Conservation (phyloP, 2,797 vertebrate species). For the Rhynchotus rufescens region DNA sequence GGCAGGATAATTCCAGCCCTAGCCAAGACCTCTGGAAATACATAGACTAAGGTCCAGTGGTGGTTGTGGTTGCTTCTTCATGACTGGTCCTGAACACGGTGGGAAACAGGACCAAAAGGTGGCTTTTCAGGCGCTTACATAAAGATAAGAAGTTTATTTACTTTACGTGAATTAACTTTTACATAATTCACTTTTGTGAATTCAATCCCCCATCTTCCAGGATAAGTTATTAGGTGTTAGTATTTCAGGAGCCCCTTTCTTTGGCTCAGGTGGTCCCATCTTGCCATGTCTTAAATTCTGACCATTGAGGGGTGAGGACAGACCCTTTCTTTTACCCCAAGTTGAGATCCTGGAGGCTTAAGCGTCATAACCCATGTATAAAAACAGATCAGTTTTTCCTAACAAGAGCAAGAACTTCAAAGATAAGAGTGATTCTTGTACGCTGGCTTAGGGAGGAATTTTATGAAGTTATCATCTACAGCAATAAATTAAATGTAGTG, state of each 20-base stretch:
- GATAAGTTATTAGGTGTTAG: background rate
- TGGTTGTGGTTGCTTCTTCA: background rate
- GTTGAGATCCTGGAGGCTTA: background rate
- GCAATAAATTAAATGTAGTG: background rate
- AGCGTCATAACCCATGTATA: background rate
- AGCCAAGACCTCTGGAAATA: background rate
- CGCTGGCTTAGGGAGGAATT: background rate
- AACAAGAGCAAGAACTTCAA: background rate
- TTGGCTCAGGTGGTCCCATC: background rate
- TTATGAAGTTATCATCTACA: background rate
- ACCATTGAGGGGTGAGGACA: background rate
- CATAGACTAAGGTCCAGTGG: background rate
- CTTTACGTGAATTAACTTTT: background rate
- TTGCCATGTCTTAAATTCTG: background rate
- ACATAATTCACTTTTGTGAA: background rate
- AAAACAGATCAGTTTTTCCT: background rate
- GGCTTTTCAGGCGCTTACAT: background rate
- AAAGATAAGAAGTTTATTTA: background rate
- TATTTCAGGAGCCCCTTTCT: background rate
- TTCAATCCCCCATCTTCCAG: background rate
- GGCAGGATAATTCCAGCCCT: background rate
- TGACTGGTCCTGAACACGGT: background rate
- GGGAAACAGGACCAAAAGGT: background rate
- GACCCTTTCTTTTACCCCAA: background rate
- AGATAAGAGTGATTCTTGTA: background rate